Evolutionary conservation across 2,113 vertebrate genomes (phyloP), one percentile per base, ranked within the genome.

Genomic region (Xyliphius kryptos): DNA sequence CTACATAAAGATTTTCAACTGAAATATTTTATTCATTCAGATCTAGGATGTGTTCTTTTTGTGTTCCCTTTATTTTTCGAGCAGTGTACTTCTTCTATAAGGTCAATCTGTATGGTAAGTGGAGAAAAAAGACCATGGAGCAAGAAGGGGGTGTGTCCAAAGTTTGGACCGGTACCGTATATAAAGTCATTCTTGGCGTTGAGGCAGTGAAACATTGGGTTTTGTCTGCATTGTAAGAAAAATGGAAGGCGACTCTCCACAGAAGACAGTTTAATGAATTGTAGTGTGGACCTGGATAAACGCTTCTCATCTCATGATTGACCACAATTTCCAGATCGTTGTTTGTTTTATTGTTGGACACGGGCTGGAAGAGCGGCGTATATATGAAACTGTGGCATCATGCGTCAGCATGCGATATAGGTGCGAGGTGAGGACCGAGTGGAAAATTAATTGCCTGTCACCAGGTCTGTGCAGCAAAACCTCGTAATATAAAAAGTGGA

Each of bases 381-480:
- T 53, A 43, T 44, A 64, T 36, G 40, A 64, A 46, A 47, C 13
- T 2, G 40, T 36, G 15, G 41, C 9, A 1, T n/a, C 16, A 36
- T 6, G 13, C 2, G 16, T 16, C 50, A 44, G 7, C 1, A 15
- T 53, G 6, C 36, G 32, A 40, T 44, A 51, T 14, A 13, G 1
- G 32, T 21, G 32, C 14, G 40, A 4, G 11, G 40, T 9, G 11
- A 54, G 14, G 14, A 13, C 19, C 15, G 9, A 62, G 50, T 2
- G 15, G 50, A 32, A 54, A n/a, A 36, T 47, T 64, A 64, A 64
- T 37, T 55, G 51, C 5, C 4, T 12, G 12, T 19, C 11, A 22
- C 48, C 60, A 21, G 21, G 48, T 40, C 21, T 17, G 21, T 20
- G 16, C 46, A 19, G 46, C 44, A 20, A 17, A 61, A 47, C 46